These are phyloP conservation scores for Telmatochromis sp. DNA, from an alignment of 2,113 vertebrate species.

Conservation along the genomic window DNA sequence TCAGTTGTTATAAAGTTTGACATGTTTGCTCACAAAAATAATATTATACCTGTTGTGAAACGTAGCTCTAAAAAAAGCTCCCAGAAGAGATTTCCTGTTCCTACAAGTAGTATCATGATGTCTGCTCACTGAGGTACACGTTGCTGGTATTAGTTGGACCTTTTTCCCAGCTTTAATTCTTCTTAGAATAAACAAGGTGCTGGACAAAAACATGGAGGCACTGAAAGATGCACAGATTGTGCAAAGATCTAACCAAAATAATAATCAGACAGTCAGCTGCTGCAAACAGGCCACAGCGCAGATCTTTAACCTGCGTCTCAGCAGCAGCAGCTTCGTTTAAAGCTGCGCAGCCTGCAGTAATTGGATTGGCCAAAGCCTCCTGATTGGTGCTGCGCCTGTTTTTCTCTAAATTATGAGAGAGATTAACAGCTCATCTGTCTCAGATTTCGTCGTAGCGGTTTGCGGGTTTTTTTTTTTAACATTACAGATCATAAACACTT, in stretches of 20 bases:
- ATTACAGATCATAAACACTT: not conserved
- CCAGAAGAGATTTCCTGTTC: fast-evolving
- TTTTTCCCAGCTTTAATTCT: not conserved
- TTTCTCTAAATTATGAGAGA: not conserved
- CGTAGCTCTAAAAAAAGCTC: not conserved
- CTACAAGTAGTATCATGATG: not conserved
- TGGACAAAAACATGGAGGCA: not conserved
- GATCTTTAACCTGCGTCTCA: not conserved
- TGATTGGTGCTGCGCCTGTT: not conserved
- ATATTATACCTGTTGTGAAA: not conserved
- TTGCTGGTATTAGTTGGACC: not conserved
- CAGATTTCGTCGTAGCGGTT: not conserved
- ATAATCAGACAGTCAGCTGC: not conserved
- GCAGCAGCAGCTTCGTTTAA: not conserved
- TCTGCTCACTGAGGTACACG: not conserved
- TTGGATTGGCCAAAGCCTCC: not conserved
- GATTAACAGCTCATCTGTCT: not conserved
- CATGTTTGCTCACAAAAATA: not conserved
- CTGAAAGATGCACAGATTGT: not conserved
- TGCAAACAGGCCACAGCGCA: not conserved
- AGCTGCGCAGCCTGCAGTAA: not conserved
- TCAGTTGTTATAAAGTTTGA: not conserved
- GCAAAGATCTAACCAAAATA: not conserved
- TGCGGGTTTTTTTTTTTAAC: fast-evolving
- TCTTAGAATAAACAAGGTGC: not conserved